Base-by-base conservation (phyloP, 2,797 vertebrate species). In the Atherinosoma microstoma region DNA sequence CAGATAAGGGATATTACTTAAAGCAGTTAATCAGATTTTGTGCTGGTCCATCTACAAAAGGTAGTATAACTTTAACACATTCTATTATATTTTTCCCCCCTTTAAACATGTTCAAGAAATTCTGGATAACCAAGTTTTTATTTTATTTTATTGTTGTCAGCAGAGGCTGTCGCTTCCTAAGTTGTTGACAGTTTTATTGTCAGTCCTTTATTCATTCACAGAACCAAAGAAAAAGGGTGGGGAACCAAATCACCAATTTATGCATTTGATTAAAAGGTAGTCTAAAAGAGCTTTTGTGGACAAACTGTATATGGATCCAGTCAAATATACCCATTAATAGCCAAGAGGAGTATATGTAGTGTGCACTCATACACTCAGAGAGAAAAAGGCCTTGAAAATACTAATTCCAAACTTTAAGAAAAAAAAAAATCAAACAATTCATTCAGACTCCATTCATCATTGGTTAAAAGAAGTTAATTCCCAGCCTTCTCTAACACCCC, bases 401-500 rank as follows among this genome's bases (percentile, higher is more conserved):
- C n/a, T 49, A 13, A 42, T 12, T 24, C 20, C 35, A 70, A 24
- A 7, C 11, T 13, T 24, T 8, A n/a, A 22, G 22, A 51, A 29
- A 56, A 30, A 32, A 36, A 10, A 27, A 61, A 61, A 29, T 6
- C 27, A 8, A 32, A 64, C 13, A 64, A 30, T 36, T 18, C 16
- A 30, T 49, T 29, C 13, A 70, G 29, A 38, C 3, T 24, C 27
- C 34, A 27, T 64, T 53, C 45, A 66, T 65, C 54, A 35, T 24
- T 69, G 53, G 30, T 62, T 20, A 78, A 76, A 68, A 59, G 29
- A 64, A 64, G 45, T 64, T 40, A 2, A 61, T 60, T 75, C 2
- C 35, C n/a, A 24, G 62, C 54, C 58, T 62, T 53, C 7, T 29
- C 12, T 51, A 16, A 57, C 35, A 53, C 42, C 62, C 54, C 22